These are phyloP conservation scores for Megalops cyprinoides DNA, from an alignment of 2,797 vertebrate genomes.

Conservation along the genomic window DNA sequence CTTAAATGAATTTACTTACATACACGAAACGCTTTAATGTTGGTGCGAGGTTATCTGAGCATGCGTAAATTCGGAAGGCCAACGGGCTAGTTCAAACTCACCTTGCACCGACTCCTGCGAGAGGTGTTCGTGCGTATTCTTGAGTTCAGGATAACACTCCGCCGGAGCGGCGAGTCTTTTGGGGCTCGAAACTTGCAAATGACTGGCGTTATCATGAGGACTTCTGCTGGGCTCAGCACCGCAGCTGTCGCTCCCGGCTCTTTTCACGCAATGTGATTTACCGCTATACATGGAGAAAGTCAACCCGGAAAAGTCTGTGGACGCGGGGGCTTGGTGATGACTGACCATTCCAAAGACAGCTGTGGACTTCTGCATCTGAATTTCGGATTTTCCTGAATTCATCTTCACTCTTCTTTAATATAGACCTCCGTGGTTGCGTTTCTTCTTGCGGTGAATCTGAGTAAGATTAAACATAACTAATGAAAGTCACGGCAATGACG, in stretches of 20 bases:
- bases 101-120: constrained; percentile 65
- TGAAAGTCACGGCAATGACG: constrained; percentile 4
- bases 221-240: constrained; percentile 61
- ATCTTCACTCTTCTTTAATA: constrained; percentile 45
- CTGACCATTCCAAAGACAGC: constrained; percentile 76
- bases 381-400: constrained; percentile 57
- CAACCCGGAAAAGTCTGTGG: constrained; percentile 70
- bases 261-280: constrained; percentile 69
- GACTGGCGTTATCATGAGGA: constrained; percentile 47
- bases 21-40: neutral
- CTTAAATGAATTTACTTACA: neutral
- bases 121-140: constrained; percentile 60
- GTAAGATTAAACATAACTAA: neutral
- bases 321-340: constrained; percentile 69
- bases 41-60: neutral
- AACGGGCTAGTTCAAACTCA: constrained; percentile 36
- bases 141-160: constrained; percentile 50
- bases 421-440: constrained; percentile 27
- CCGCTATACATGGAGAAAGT: constrained; percentile 69
- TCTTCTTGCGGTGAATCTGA: constrained; percentile 57
- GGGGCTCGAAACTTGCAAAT: constrained; percentile 45
- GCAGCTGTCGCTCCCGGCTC: constrained; percentile 54
- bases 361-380: constrained; percentile 71
- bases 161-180: constrained; percentile 54
- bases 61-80: constrained; percentile 8